Evolutionary conservation across 2,113 vertebrate species (phyloP), one percentile per base, ranked within the genome.

Genomic region (Parus major): DNA sequence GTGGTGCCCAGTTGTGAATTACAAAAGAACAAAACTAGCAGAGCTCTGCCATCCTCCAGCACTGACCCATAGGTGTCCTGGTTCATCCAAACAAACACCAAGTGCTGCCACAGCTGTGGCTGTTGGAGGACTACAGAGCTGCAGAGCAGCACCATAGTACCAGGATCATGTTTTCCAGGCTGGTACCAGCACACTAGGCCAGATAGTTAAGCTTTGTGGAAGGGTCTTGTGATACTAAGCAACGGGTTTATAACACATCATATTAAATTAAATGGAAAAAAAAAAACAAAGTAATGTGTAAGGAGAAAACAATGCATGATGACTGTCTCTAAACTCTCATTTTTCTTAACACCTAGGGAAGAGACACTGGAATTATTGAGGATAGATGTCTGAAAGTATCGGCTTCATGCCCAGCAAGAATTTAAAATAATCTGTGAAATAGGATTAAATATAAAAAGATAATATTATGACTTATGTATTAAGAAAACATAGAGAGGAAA

Each of bases 121-220:
- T 70, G 47, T 39, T 64, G 28, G 15, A 57, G 44, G 35, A 46
- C 15, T 19, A 25, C 42, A 15, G 33, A 33, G 20, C 22, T 65
- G 21, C 35, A 15, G 0, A 7, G 60, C 22, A 73, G 12, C 31
- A 31, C n/a, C 21, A 1, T 2, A 14, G 23, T 20, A 22, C 25
- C 8, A 10, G 50, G 8, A 78, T 6, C 46, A 59, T 0, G 0
- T 57, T 75, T 31, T 31, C 28, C 29, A 33, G 35, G 15, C 15
- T 41, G 12, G 8, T 28, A 25, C 4, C 28, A 46, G 21, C 2
- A 5, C 27, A 12, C 19, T 64, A 57, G 36, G 7, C 16, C 33
- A 83, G 59, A 47, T 2, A 56, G 15, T 8, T 8, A 68, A 25
- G 39, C 55, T 53, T 76, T 82, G 25, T 61, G 36, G 39, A 66